Conservation (phyloP, 1,140 invertebrate species). For the Diorhabda elongata region DNA sequence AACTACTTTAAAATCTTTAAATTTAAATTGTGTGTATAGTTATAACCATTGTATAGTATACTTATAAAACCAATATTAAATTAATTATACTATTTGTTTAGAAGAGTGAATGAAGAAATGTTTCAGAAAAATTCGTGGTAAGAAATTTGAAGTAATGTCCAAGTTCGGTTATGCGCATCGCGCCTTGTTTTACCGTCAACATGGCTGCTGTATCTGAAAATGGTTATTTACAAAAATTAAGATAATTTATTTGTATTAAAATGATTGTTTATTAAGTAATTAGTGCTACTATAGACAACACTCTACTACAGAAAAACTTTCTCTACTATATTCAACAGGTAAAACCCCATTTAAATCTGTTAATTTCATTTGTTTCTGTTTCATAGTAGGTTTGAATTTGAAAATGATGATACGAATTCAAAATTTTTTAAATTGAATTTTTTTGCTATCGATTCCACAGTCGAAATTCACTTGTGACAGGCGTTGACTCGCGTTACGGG, state of each 20-base stretch:
- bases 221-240: slow-evolving; percentile 50
- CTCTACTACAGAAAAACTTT: neutral
- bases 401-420: slow-evolving; percentile 44
- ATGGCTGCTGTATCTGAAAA: slow-evolving; percentile 74
- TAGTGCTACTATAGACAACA: neutral
- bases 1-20: slow-evolving; percentile 4
- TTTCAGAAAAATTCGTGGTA: too few relatives aligned
- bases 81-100: too few relatives aligned
- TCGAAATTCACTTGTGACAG: too few relatives aligned
- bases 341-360: too few relatives aligned
- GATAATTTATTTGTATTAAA: neutral
- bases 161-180: slow-evolving; percentile 15
- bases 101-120: too few relatives aligned
- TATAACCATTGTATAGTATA: too few relatives aligned
- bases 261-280: slow-evolving; percentile 3
- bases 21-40: slow-evolving; percentile 5
- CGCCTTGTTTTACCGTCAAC: slow-evolving; percentile 47
- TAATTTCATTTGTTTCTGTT: slow-evolving; percentile 23
- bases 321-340: neutral
- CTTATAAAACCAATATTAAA: too few relatives aligned
- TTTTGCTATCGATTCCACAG: neutral
- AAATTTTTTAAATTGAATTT: slow-evolving; percentile 33
- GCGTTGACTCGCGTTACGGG: too few relatives aligned
- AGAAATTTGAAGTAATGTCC: neutral
- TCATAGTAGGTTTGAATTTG: slow-evolving; percentile 43